Conservation (phyloP, 1,140 invertebrate species). For the Luehdorfia chinensis region DNA sequence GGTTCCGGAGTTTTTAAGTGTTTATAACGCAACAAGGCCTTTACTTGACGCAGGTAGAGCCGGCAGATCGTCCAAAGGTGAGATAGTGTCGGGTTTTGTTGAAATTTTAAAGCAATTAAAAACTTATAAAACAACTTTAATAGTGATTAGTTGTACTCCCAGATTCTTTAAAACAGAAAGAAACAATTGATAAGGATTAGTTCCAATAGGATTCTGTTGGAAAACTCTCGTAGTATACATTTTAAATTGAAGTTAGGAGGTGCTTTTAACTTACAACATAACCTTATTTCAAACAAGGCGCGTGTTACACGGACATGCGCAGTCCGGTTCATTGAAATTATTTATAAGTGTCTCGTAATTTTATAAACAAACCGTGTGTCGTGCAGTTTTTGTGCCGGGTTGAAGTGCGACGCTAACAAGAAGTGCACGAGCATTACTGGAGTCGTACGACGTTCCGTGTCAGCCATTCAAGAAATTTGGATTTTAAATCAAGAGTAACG, state of each 20-base stretch:
- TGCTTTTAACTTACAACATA: slow-evolving; percentile 65
- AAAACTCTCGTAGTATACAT: slow-evolving; percentile 48
- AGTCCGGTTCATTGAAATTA: slow-evolving; percentile 57
- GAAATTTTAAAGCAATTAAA: slow-evolving; percentile 27
- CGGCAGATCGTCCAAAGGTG: slow-evolving; percentile 56
- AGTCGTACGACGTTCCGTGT: slow-evolving; percentile 12
- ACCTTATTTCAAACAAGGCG: slow-evolving; percentile 65
- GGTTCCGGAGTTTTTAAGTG: slow-evolving; percentile 70
- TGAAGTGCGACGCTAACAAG: slow-evolving; percentile 44
- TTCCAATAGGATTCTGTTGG: slow-evolving; percentile 55
- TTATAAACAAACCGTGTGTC: slow-evolving; percentile 65
- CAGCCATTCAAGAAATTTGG: slow-evolving; percentile 26
- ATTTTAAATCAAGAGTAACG: slow-evolving; percentile 51
- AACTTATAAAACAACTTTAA: slow-evolving; percentile 3
- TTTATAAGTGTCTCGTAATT: slow-evolving; percentile 64
- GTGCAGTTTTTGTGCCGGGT: slow-evolving; percentile 43
- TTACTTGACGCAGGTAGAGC: slow-evolving; percentile 64
- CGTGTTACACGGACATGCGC: slow-evolving; percentile 69
- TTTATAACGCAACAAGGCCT: slow-evolving; percentile 67
- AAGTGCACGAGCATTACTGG: slow-evolving; percentile 38
- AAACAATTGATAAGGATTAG: slow-evolving; percentile 44
- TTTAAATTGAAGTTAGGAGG: slow-evolving; percentile 42
- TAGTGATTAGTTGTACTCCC: slow-evolving; percentile 9
- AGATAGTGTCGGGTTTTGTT: slow-evolving; percentile 43
- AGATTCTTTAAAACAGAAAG: slow-evolving; percentile 7